A percentile compares a stretch with the other conserved stretches of the same genome.
phyloP scores from a whole-genome alignment of 2,113 vertebrate species.

The Labeo rohita region DNA sequence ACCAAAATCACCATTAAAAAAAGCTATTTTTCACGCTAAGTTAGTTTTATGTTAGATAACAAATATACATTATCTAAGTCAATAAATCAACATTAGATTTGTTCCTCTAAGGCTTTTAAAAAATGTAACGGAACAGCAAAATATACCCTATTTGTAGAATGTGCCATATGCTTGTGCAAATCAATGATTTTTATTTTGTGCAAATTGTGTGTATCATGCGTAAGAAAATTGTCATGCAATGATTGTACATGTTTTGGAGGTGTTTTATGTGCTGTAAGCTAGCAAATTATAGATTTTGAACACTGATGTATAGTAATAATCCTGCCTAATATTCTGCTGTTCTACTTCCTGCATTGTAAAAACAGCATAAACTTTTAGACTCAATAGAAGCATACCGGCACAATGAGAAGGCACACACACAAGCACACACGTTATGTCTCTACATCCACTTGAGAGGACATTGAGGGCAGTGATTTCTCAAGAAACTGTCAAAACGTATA shows the following conservation, averaged over 20 bases:
- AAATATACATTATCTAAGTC: background rate
- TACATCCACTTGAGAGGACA: background rate
- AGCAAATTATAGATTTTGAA: background rate
- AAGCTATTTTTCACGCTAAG: background rate
- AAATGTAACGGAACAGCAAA: background rate
- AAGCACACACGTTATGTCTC: background rate
- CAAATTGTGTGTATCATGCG: background rate
- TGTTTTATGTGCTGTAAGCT: background rate
- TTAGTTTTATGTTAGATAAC: background rate
- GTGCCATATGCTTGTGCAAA: constrained; percentile 26
- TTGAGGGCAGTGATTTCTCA: constrained; percentile 33
- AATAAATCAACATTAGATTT: background rate
- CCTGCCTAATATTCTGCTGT: background rate
- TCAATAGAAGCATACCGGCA: background rate
- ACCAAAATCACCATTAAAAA: background rate
- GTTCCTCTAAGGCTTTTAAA: background rate
- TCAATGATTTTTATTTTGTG: background rate
- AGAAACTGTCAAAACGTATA: constrained; percentile 18
- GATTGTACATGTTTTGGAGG: constrained; percentile 25
- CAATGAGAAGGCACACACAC: constrained; percentile 25
- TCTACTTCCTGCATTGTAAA: background rate
- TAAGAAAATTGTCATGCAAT: constrained; percentile 22
- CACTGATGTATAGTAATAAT: background rate
- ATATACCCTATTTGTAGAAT: background rate
- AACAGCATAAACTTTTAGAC: background rate